These are phyloP conservation scores for Sebastes nivosus DNA, from an alignment of 2,797 vertebrate species.

Conservation along the genomic window DNA sequence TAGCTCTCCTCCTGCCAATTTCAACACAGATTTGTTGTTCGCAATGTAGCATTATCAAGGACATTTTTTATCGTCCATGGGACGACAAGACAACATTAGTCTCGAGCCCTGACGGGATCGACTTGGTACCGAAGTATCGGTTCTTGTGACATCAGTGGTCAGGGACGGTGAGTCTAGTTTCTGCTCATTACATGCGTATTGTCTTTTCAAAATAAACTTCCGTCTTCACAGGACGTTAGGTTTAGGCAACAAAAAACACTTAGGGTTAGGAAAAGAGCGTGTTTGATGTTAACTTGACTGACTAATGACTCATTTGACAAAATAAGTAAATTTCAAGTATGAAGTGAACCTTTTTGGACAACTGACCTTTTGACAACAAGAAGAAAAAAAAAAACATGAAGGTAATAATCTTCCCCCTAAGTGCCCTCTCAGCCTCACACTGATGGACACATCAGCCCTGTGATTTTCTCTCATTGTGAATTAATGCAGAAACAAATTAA, in stretches of 20 bases:
- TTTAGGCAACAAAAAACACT: not conserved
- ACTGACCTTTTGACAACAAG: not conserved
- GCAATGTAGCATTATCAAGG: no score
- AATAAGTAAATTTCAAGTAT: not conserved
- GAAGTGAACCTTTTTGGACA: not conserved
- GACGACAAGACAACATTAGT: no score
- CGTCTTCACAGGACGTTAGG: not conserved
- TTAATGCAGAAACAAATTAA: constrained; percentile 53
- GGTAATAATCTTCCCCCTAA: not conserved
- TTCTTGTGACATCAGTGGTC: no score
- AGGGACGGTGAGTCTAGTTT: no score
- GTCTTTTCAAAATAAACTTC: not conserved
- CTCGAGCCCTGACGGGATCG: no score
- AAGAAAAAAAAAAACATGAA: not conserved
- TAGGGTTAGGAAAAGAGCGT: not conserved
- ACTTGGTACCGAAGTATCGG: no score
- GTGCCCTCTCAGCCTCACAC: not conserved
- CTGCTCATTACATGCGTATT: no score
- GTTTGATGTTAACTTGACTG: not conserved
- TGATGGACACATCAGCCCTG: constrained; percentile 24
- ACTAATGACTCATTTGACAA: not conserved
- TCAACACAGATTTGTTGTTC: no score
- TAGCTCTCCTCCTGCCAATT: no score
- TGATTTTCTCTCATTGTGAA: constrained; percentile 47
- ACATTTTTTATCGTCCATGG: no score